Base-by-base conservation (phyloP, 92 coral and sea anemone genomes). In the Parazoanthus darwini region DNA sequence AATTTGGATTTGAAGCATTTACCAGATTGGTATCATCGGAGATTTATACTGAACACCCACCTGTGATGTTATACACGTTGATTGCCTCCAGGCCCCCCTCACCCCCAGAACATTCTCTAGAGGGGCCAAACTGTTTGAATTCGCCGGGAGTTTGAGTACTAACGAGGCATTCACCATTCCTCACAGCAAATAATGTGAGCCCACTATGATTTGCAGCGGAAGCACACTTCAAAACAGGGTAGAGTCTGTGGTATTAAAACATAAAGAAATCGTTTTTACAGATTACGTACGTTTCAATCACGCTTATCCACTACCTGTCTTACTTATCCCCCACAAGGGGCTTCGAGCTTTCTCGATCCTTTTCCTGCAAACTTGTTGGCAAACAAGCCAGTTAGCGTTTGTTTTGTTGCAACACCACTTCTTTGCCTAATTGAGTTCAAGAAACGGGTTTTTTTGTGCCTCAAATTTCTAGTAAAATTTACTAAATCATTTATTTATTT, bases 151-250 rank as follows among this genome's bases (percentile, higher is more conserved):
- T 87, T 23, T 88, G 65, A 44, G 63, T 80, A 29, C 92, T 90
- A 29, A 96, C 93, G 29, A 95, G 73, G 79, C 99, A 97, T 81
- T 97, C 99, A n/a, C 94, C 94, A 82, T 94, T 91, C 42, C 95
- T 95, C 48, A 97, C 80, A 1, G 98, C 99, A 87, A 97, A 97
- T 9, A 82, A 46, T 23, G 26, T 46, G 85, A 80, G 90, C 18
- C 94, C 95, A 29, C 71, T 88, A 76, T 90, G 86, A 77, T 93
- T 92, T 33, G 97, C 89, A 54, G 92, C 97, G 70, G 91, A 54
- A 18, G 99, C 99, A 44, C 99, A 97, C 79, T 93, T 95, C 89
- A 87, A 33, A 65, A 95, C 92, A 8, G 99, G 86, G 78, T 93
- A 72, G 6, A 92, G 93, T 88, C 99, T 96, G 85, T 13, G n/a